A percentile compares a stretch with the other conserved stretches of the same genome.
phyloP scores from a whole-genome alignment of 2,888 invertebrate genomes.

The Dicranocentrus wangi region DNA sequence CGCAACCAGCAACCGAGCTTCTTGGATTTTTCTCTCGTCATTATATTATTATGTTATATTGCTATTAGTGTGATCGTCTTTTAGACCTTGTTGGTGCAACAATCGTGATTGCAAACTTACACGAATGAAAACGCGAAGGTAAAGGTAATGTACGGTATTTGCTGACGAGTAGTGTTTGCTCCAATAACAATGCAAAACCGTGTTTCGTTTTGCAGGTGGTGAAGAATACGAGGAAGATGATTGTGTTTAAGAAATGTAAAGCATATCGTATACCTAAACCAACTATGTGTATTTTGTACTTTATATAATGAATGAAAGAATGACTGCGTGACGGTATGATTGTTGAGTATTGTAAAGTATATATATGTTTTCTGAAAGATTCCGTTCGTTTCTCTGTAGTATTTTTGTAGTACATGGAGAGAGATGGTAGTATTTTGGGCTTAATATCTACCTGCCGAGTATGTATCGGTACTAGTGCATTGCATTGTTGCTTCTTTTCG shows the following conservation, averaged over 20 bases:
- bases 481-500: conserved; percentile 28
- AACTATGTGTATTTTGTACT: no score
- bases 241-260: not conserved
- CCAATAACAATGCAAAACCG: conserved; percentile 37
- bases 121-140: conserved; percentile 16
- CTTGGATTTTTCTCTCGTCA: conserved; percentile 1
- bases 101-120: conserved; percentile 27
- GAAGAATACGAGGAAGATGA: not conserved
- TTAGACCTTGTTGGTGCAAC: conserved; percentile 48
- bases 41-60: not conserved
- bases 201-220: conserved; percentile 8
- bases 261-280: no score
- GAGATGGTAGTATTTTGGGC: not conserved
- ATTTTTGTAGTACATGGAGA: not conserved
- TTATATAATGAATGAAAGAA: no score
- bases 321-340: conserved; percentile 20
- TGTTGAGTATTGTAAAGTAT: conserved; percentile 15
- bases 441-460: not conserved
- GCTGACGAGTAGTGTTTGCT: conserved; percentile 32
- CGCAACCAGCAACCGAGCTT: not conserved
- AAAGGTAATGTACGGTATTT: conserved; percentile 45
- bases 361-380: conserved; percentile 25
- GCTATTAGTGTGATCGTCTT: conserved; percentile 27
- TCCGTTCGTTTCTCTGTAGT: conserved; percentile 38
- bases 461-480: not conserved